These are phyloP conservation scores for Cheilosia variabilis DNA, from an alignment of 2,888 invertebrate genomes.

Conservation along the genomic window DNA sequence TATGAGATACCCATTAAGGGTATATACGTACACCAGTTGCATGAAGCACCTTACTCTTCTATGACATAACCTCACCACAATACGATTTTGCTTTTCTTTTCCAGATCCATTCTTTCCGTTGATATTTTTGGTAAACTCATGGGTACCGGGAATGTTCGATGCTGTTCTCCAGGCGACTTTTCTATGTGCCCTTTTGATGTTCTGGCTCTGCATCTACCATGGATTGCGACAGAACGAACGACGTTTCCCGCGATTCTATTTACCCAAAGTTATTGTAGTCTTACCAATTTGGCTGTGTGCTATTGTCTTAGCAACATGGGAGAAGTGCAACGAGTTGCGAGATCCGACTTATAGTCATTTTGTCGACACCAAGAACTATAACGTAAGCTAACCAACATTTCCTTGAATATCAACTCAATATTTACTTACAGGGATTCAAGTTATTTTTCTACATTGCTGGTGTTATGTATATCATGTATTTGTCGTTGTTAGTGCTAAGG, in stretches of 20 bases:
- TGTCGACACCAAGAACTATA: constrained; percentile 92
- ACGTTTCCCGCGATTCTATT: constrained; percentile 92
- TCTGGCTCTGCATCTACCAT: constrained; percentile 98
- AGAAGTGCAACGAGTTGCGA: constrained; percentile 92
- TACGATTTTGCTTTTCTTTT: background rate
- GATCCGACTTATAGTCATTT: constrained; percentile 97
- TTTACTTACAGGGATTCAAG: constrained; percentile 89
- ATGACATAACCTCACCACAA: background rate
- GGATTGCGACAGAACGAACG: constrained; percentile 97
- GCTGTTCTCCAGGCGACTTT: constrained; percentile 95
- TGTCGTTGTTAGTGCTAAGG: constrained; percentile 91
- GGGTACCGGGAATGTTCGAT: constrained; percentile 96
- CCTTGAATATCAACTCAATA: background rate
- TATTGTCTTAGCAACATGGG: constrained; percentile 94
- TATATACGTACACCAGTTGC: too few species aligned
- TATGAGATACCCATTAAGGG: too few species aligned
- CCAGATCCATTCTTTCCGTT: constrained; percentile 97
- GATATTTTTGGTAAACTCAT: constrained; percentile 93
- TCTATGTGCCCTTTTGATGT: constrained; percentile 93
- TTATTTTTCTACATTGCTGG: constrained; percentile 94
- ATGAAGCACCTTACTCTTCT: too few species aligned
- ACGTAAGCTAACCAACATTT: constrained; percentile 85
- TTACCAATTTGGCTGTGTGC: constrained; percentile 94
- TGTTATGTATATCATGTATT: constrained; percentile 92
- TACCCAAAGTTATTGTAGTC: constrained; percentile 94